Evolutionary conservation across 2,113 vertebrate species (phyloP).

Genomic region (Ifrita kowaldi): DNA sequence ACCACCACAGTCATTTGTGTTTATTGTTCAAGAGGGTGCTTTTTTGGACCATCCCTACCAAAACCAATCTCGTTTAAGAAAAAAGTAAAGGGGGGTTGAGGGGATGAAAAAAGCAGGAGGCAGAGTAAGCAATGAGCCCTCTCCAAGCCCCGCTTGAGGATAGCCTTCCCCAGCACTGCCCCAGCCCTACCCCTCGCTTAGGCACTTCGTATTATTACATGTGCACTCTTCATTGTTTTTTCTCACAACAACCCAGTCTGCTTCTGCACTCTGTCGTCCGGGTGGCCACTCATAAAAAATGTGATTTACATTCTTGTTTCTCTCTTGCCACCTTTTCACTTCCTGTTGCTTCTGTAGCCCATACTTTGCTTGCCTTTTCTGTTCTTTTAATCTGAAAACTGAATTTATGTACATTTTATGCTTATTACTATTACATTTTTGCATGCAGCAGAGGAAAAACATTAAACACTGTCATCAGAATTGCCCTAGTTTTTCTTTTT

Average conservation of each 20-base stretch:
- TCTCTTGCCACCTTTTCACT: constrained; percentile 76
- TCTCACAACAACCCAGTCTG: constrained; percentile 83
- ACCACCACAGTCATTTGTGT: constrained; percentile 81
- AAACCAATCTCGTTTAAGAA: constrained; percentile 7
- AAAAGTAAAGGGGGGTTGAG: neutral
- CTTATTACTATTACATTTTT: neutral
- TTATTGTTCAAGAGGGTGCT: constrained; percentile 83
- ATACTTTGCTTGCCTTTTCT: constrained; percentile 74
- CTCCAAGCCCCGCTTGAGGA: neutral
- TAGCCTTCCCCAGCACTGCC: constrained; percentile 48
- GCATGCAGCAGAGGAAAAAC: neutral
- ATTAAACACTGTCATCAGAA: neutral
- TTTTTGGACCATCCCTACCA: constrained; percentile 69
- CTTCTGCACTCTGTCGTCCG: constrained; percentile 79
- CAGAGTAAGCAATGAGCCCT: constrained; percentile 12
- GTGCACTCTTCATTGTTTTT: constrained; percentile 87
- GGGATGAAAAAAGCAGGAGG: neutral
- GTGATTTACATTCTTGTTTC: constrained; percentile 85
- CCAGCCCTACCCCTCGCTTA: constrained; percentile 4
- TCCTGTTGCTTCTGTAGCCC: constrained; percentile 80
- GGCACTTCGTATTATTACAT: constrained; percentile 86
- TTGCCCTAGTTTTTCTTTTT: neutral
- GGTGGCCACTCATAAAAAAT: constrained; percentile 90
- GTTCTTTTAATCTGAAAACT: constrained; percentile 49
- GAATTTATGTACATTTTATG: neutral